These are phyloP conservation scores for Ptychoptera albimana DNA, from an alignment of 2,888 invertebrate genomes.

Conservation along the genomic window DNA sequence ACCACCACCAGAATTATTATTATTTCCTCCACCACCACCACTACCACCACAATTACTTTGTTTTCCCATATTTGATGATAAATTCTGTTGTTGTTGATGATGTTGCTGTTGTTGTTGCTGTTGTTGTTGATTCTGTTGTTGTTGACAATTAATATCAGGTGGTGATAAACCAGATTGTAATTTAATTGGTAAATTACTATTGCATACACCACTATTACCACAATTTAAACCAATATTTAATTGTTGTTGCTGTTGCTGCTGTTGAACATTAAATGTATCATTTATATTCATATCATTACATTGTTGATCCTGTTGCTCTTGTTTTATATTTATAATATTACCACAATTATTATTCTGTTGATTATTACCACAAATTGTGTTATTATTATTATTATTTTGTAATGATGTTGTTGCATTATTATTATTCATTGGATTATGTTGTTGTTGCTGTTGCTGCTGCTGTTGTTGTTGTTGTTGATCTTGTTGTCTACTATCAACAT, in stretches of 20 bases:
- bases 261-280: background rate
- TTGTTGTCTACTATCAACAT: background rate
- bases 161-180: background rate
- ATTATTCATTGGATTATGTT: background rate
- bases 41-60: constrained; percentile 5
- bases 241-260: background rate
- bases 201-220: background rate
- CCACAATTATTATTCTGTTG: constrained; percentile 12
- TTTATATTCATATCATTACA: no score
- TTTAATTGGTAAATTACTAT: background rate
- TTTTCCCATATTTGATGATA: constrained; percentile 2
- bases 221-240: no score
- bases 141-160: constrained; percentile 9
- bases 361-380: constrained; percentile 4
- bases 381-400: background rate
- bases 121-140: background rate
- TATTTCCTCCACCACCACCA: constrained; percentile 16
- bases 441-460: background rate
- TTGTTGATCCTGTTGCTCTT: no score
- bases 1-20: no score
- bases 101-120: no score
- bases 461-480: background rate
- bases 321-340: constrained; percentile 6
- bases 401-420: constrained; percentile 3
- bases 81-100: background rate